phyloP scores from a whole-genome alignment of 2,797 vertebrate genomes.

The Esox lucius region DNA sequence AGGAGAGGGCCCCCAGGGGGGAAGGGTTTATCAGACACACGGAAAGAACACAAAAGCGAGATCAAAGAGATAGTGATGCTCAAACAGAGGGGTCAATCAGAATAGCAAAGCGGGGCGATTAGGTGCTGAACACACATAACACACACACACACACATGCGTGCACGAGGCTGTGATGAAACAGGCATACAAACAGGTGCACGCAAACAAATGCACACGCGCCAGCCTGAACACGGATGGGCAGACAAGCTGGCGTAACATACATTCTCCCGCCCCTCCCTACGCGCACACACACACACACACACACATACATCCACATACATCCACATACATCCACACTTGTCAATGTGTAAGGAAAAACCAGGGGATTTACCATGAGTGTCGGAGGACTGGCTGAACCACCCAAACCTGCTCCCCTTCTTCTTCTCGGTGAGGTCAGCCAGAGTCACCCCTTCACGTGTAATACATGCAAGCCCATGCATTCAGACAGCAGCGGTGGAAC shows the following conservation, averaged over 20 bases:
- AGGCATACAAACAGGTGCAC: slow-evolving; percentile 20
- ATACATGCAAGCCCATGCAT: slow-evolving; percentile 87
- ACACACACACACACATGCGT: slow-evolving; percentile 15
- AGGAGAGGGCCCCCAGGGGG: slow-evolving; percentile 13
- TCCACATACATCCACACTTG: slow-evolving; percentile 15
- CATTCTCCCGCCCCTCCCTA: no score
- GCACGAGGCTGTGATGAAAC: neutral
- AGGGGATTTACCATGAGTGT: slow-evolving; percentile 93
- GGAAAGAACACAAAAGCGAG: slow-evolving; percentile 5
- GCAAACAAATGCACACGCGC: slow-evolving; percentile 20
- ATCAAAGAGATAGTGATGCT: slow-evolving; percentile 40
- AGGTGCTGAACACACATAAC: slow-evolving; percentile 23
- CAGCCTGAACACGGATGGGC: no score
- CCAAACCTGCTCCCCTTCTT: slow-evolving; percentile 94
- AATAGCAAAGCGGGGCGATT: slow-evolving; percentile 49
- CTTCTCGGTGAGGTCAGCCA: slow-evolving; percentile 96
- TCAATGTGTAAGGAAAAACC: slow-evolving; percentile 65
- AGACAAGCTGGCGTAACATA: no score
- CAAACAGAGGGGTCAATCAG: slow-evolving; percentile 46
- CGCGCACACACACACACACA: slow-evolving; percentile 3
- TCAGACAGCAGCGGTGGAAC: slow-evolving; percentile 75
- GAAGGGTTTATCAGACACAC: slow-evolving; percentile 6
- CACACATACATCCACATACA: slow-evolving; percentile 12
- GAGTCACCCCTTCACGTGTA: slow-evolving; percentile 90
- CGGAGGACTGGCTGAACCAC: slow-evolving; percentile 93